Evolutionary conservation across 2,113 vertebrate genomes (phyloP), one percentile per base, ranked within the genome.

Genomic region (Thunnus thynnus): DNA sequence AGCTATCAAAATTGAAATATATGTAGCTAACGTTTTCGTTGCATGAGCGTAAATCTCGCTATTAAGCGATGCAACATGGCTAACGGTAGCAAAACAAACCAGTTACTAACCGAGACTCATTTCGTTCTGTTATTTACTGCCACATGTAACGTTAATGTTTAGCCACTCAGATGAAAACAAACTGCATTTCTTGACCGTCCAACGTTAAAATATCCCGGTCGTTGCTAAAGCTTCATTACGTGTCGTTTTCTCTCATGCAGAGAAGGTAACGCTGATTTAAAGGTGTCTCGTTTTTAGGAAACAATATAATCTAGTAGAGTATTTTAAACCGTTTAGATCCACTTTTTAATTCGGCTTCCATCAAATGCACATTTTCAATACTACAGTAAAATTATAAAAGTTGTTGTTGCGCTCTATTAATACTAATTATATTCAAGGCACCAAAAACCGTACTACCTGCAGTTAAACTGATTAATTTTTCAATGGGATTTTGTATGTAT

Each of bases 291-390:
- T 13, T 27, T 12, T 56, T 36, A 17, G 5, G 44, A 13, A 2
- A 13, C 1, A 12, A 12, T 8, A 1, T 18, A 17, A 9, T 9
- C 0, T 0, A 10, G 0, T 3, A 3, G 0, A 0, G 1, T 7
- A 1, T 46, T 1, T 0, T 9, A 16, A 41, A 41, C 1, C 0
- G 0, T 0, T 0, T 10, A 0, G 3, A 22, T 25, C 2, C 5
- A 27, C 18, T 36, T 27, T 3, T n/a, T 41, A 3, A 44, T 41
- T 56, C 81, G 47, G 69, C 11, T 22, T 47, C 4, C 1, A n/a
- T 52, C 1, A 0, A 1, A 2, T 57, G 3, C n/a, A 3, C 7
- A 1, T 0, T 13, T 30, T 36, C 16, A n/a, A n/a, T n/a, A 8
- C 2, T 3, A 0, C 13, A 0, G 41, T 20, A 8, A 36, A 17